Base-by-base conservation (phyloP, 2,113 vertebrate genomes). In the Hucho hucho region DNA sequence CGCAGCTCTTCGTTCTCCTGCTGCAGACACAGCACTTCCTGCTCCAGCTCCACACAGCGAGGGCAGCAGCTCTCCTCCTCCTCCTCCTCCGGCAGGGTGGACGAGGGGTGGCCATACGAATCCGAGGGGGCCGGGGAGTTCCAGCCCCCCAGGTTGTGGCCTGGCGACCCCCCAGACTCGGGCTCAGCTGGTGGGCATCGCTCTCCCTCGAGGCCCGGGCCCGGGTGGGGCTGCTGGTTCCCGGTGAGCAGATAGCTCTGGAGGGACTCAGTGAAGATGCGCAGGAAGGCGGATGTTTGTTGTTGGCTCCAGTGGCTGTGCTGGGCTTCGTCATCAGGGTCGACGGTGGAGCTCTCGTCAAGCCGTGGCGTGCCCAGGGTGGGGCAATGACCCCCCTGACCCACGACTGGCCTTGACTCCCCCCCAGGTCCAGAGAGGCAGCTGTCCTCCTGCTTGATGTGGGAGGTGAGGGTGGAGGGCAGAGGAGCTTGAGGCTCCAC, bases 1-100 rank as follows among this genome's bases (percentile, higher is more conserved):
- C 97, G 93, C 64, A 99, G 95, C 79, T 99, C 97, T 87, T 99
- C 97, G 0, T 99, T 99, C 89, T 99, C 98, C 90, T 99, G 98
- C 87, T 99, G 98, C 84, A 99, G 89, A 16, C 96, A 98, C 87
- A 99, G 93, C 70, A 99, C 97, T 88, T 99, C 98, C 86, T 99
- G 98, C 83, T 99, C 98, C 86, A 99, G 86, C 83, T 99, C 98
- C 79, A 98, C 92, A 86, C 98, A 99, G 16, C 98, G 95, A 14
- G 97, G 98, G 53, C 98, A 99, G 84, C 96, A 99, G 78, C 90
- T 94, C 37, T 43, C 37, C 37, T 43, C 37, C 37, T 43, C 32
- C 74, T 96, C 37, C 74, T 96, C 96, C 84, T 98, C 96, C 0
- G 97, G 98, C 82, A 98, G 93, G 0, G 97, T 98, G 59, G 98